Evolutionary conservation across 1,140 invertebrate genomes (phyloP).

Genomic region (Heliconius hewitsoni): DNA sequence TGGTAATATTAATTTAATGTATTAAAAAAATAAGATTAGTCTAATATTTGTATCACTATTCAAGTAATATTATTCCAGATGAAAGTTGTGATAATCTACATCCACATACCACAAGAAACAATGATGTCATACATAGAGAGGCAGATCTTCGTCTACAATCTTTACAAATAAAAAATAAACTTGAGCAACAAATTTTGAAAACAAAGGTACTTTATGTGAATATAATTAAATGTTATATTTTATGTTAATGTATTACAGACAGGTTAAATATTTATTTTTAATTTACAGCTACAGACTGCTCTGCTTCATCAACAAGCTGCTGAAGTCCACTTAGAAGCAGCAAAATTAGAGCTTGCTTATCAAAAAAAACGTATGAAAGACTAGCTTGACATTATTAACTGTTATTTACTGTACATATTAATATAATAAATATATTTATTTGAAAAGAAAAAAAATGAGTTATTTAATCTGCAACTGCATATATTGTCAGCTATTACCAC

Average conservation of each 20-base stretch:
- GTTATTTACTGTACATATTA: background rate
- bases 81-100: background rate
- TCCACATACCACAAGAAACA: background rate
- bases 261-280: background rate
- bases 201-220: background rate
- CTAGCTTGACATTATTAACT: background rate
- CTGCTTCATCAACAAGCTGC: background rate
- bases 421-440: background rate
- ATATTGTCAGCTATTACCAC: too few species aligned
- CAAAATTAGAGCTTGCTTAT: constrained; percentile 7
- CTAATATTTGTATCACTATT: background rate
- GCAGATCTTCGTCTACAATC: background rate
- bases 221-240: background rate
- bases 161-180: constrained; percentile 2
- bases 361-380: constrained; percentile 8
- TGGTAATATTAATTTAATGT: background rate
- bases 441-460: background rate
- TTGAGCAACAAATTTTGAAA: constrained; percentile 5
- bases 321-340: background rate
- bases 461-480: constrained; percentile 24
- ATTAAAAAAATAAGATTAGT: background rate
- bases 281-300: background rate
- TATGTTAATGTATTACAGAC: background rate
- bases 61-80: background rate
- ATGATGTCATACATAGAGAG: background rate